Evolutionary conservation across 2,888 invertebrate species (phyloP), one percentile per base, ranked within the genome.

Genomic region (Caenorhabditis macrosperma): DNA sequence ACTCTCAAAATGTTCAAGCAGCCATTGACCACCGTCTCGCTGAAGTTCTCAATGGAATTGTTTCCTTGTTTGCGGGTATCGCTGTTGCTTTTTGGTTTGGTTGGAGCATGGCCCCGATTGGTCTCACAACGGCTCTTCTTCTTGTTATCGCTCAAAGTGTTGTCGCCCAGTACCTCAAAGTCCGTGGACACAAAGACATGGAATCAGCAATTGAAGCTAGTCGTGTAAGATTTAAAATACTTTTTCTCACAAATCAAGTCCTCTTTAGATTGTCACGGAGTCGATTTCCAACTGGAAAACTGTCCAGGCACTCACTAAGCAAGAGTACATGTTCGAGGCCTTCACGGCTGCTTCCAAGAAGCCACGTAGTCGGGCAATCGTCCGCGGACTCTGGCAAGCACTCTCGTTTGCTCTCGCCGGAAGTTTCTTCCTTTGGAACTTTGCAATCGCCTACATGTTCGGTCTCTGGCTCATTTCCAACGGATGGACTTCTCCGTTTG

Each of bases 1-100:
- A 92, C 86, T 91, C 92, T 28, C 91, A 92, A 5, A 89, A 91
- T 55, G 90, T 92, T 4, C 91, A 91, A 90, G 88, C 86, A 71
- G 88, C 88, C 0, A 82, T 88, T 46, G 88, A 88, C 61, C 88
- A 88, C 64, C 81, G 88, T 52, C 77, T 88, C 0, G 84, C 87
- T 1, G 88, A 88, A 71, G 87, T 88, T 2, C 67, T 88, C 0
- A 82, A 84, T 41, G 84, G 87, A 12, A 60, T 89, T 2, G 68
- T 82, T 4, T 83, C 88, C 1, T 59, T 89, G 7, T 74, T 86
- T 10, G 74, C 78, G 54, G 88, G 89, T 24, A 77, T 89, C n/a
- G 69, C 76, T 35, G 82, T 89, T 33, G 88, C 88, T 1, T 89
- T 88, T 60, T 87, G 78, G 44, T 89, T 86, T 66, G 87, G 86